phyloP scores from a whole-genome alignment of 2,797 vertebrate species.

The Falco concolor region DNA sequence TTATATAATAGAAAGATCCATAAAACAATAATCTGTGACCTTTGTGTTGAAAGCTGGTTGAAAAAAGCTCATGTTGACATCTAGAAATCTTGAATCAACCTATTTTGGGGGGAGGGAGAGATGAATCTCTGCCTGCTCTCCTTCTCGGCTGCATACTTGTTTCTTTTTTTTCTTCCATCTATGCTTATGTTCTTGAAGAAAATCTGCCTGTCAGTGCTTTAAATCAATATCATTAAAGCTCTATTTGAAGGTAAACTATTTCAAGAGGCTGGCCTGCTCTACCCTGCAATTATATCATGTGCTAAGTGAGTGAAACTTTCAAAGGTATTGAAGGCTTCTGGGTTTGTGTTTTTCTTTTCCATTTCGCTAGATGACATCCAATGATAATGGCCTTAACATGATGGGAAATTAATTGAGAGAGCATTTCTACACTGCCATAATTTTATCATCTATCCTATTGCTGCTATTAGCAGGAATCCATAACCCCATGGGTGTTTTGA shows the following conservation, averaged over 20 bases:
- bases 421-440: conserved; percentile 69
- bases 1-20: neutral
- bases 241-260: conserved; percentile 49
- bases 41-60: neutral
- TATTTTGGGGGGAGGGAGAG: rapidly evolving
- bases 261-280: neutral
- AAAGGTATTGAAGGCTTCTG: conserved; percentile 37
- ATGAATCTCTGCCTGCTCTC: neutral
- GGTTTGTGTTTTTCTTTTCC: conserved; percentile 27
- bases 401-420: conserved; percentile 79
- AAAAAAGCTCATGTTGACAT: neutral
- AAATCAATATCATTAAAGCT: conserved; percentile 55
- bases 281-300: conserved; percentile 14
- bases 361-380: conserved; percentile 69
- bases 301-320: conserved; percentile 55
- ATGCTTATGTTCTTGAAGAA: neutral
- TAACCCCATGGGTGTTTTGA: conserved; percentile 72
- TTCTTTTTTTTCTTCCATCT: neutral
- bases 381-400: conserved; percentile 75
- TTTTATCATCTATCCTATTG: conserved; percentile 68
- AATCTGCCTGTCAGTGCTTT: neutral
- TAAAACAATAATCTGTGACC: neutral
- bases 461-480: conserved; percentile 74
- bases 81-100: neutral
- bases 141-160: neutral